Percentiles rank a stretch among this genome's conserved stretches.
Evolutionary conservation across 1,140 invertebrate genomes (phyloP).

Genomic region (Pogonognathellus flavescens): DNA sequence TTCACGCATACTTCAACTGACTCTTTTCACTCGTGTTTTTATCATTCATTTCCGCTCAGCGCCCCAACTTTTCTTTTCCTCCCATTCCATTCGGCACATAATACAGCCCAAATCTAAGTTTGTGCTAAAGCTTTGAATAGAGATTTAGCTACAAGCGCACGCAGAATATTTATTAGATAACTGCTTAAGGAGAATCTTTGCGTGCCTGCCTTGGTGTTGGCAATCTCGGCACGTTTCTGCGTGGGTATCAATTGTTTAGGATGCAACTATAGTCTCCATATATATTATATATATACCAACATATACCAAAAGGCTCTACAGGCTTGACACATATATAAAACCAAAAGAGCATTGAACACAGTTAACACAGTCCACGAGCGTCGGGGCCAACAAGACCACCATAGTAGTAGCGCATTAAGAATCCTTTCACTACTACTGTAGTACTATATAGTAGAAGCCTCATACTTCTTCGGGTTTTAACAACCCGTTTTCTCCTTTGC

Average conservation of each 20-base stretch:
- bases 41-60: slow-evolving; percentile 42
- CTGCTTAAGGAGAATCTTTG: slow-evolving; percentile 44
- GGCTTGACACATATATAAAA: slow-evolving; percentile 5
- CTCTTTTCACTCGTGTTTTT: slow-evolving; percentile 47
- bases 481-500: no score
- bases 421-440: no score
- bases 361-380: background rate
- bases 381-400: background rate
- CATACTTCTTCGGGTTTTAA: no score
- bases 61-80: slow-evolving; percentile 35
- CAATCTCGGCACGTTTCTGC: slow-evolving; percentile 44
- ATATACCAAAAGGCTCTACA: background rate
- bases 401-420: background rate
- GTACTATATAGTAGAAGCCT: no score
- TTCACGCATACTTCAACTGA: slow-evolving; percentile 46
- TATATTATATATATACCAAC: background rate
- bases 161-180: slow-evolving; percentile 53
- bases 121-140: slow-evolving; percentile 48
- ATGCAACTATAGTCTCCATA: background rate
- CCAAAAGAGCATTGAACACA: background rate
- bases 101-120: slow-evolving; percentile 39
- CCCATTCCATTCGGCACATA: slow-evolving; percentile 40
- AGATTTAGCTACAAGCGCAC: slow-evolving; percentile 54
- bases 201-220: slow-evolving; percentile 15
- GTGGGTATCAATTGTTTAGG: slow-evolving; percentile 53